Conservation (phyloP, 2,888 invertebrate genomes). For the Augochlorella aurata region DNA sequence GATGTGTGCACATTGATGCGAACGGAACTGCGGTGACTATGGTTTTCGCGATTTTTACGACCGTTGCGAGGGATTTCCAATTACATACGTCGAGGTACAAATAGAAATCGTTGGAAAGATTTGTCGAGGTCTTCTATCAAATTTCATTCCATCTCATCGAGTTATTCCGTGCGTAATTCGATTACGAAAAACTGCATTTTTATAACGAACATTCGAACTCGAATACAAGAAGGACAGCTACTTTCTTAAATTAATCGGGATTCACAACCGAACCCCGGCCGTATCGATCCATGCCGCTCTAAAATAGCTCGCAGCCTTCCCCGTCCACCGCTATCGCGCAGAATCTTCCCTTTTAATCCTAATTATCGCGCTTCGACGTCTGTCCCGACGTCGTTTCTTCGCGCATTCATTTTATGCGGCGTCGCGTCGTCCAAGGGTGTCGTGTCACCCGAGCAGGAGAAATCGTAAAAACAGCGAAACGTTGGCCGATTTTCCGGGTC, state of each 20-base stretch:
- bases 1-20: constrained; percentile 45
- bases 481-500: constrained; percentile 4
- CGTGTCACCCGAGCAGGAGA: constrained; percentile 32
- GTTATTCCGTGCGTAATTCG: background rate
- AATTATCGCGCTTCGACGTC: constrained; percentile 60
- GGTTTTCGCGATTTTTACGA: background rate
- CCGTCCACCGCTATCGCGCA: constrained; percentile 27
- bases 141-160: no score
- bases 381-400: constrained; percentile 43
- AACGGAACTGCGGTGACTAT: background rate
- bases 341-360: constrained; percentile 58
- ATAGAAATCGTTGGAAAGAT: background rate
- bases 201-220: no score
- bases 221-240: background rate
- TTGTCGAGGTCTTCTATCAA: no score
- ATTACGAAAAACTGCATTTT: no score
- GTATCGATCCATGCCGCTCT: background rate
- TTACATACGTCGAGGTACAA: no score
- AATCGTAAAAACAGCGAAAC: constrained; percentile 17
- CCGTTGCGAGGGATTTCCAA: background rate
- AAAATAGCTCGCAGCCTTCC: constrained; percentile 45
- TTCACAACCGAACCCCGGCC: background rate
- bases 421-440: constrained; percentile 27
- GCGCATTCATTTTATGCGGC: constrained; percentile 56
- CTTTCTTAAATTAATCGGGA: constrained; percentile 12